Base-by-base conservation (phyloP, 2,797 vertebrate species). In the Acropternis orthonyx region DNA sequence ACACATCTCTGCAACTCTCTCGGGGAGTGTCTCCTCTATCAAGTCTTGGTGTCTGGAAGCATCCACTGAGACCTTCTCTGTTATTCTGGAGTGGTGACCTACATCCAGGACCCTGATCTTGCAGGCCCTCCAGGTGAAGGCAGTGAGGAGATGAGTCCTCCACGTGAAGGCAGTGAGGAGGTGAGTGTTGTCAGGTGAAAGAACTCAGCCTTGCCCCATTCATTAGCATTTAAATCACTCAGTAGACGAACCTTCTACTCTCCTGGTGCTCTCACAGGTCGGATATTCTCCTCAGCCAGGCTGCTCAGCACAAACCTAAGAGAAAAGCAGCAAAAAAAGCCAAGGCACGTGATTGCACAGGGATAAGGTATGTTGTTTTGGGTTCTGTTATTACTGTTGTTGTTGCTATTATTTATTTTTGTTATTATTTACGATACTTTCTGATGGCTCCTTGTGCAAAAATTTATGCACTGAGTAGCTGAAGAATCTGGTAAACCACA, bases 11-110 rank as follows among this genome's bases (percentile, higher is more conserved):
- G 2, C 41, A 41, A 27, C 72, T 32, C 5, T 5, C 61, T 36
- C 3, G 0, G 18, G 30, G 36, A 79, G 52, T 20, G 15, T 11
- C 41, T 72, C 44, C 37, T 8, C 36, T 49, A 43, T 44, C 16
- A 7, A 32, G 26, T 7, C 44, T 11, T 16, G 59, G 28, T 23
- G n/a, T 71, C 56, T 23, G 0, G 0, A 32, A 56, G 55, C 34
- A 30, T 10, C 46, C 27, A 0, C 54, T 6, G 44, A 26, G 10
- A 41, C 52, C 41, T 32, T 15, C 9, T 2, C 0, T 10, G 55
- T 10, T 26, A 28, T 83, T 49, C 13, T 2, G 24, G 39, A 62
- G 22, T 36, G 1, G 11, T 55, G 69, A 51, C 32, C 19, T 1
- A 0, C 46, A 6, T 24, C n/a, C 44, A 23, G 56, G n/a, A 13